Percentiles rank a stretch among this genome's conserved stretches.
phyloP scores from a whole-genome alignment of 2,888 invertebrate species.

The Sphaerophoria rueppellii region DNA sequence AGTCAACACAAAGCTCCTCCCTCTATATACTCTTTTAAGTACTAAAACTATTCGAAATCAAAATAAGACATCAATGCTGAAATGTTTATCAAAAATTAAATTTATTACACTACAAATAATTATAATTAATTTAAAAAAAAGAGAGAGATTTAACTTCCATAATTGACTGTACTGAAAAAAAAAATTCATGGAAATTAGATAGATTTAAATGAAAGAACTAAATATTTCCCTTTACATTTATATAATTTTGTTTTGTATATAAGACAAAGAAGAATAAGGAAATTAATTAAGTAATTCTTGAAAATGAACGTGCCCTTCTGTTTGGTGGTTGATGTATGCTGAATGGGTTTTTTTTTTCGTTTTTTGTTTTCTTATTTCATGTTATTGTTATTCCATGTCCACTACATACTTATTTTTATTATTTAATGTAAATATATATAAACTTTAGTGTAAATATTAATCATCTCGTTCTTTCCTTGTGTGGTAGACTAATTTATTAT shows the following conservation, averaged over 20 bases:
- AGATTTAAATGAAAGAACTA: constrained; percentile 45
- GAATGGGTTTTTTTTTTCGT: constrained; percentile 50
- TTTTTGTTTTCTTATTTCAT: constrained; percentile 9
- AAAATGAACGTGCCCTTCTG: constrained; percentile 50
- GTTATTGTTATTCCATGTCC: constrained; percentile 44
- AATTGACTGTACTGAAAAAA: constrained; percentile 69
- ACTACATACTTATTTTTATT: constrained; percentile 61
- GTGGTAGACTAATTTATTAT: constrained; percentile 42
- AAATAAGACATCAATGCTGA: constrained; percentile 52
- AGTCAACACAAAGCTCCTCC: too few species aligned
- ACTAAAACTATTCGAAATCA: constrained; percentile 8
- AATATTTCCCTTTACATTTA: constrained; percentile 29
- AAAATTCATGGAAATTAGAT: constrained; percentile 30
- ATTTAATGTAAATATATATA: constrained; percentile 70
- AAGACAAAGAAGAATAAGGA: constrained; percentile 31
- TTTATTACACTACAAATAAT: constrained; percentile 73
- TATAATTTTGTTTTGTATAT: background rate
- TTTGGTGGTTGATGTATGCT: constrained; percentile 64
- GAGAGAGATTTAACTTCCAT: constrained; percentile 63
- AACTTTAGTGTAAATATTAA: constrained; percentile 65
- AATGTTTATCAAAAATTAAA: constrained; percentile 73
- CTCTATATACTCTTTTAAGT: background rate
- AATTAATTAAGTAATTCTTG: constrained; percentile 56
- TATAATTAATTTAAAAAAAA: constrained; percentile 71
- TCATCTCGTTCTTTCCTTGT: constrained; percentile 47